A percentile compares a stretch with the other conserved stretches of the same genome.
phyloP scores from a whole-genome alignment of 2,888 invertebrate species.

The Pantelozetes paolii region DNA sequence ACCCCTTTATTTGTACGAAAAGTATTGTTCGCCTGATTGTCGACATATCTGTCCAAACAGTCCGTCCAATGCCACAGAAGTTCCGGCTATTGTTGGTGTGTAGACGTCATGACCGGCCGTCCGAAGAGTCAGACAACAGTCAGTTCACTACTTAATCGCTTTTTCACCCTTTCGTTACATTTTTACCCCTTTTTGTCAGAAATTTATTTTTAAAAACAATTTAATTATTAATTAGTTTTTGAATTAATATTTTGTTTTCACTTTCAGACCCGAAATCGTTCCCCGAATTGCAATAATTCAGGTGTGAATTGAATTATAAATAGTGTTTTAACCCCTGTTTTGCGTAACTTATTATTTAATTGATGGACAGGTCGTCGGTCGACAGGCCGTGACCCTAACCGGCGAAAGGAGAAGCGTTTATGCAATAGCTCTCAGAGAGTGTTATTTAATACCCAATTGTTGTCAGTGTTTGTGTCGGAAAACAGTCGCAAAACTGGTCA shows the following conservation, averaged over 20 bases:
- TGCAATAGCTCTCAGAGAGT: conserved; percentile 33
- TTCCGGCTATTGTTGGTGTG: conserved; percentile 40
- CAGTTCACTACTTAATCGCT: neutral
- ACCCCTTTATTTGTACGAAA: neutral
- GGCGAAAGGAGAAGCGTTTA: conserved; percentile 1
- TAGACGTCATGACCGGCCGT: conserved; percentile 30
- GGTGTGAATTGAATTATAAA: neutral
- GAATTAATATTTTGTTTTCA: neutral
- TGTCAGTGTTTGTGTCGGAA: conserved; percentile 13
- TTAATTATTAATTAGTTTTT: neutral
- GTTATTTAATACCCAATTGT: conserved; percentile 23
- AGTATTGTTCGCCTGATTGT: neutral
- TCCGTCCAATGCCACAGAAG: conserved; percentile 35
- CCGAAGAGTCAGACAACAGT: conserved; percentile 29
- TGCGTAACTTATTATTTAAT: no score
- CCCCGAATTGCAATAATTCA: conserved; percentile 25
- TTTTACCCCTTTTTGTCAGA: neutral
- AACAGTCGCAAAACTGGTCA: conserved; percentile 13
- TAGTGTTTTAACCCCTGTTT: neutral
- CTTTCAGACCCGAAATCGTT: conserved; percentile 28
- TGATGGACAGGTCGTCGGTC: conserved; percentile 21
- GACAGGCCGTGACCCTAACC: conserved; percentile 1
- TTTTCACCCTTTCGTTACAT: neutral
- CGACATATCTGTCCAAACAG: neutral
- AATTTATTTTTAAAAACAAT: no score